Evolutionary conservation across 2,888 invertebrate genomes (phyloP), one percentile per base, ranked within the genome.

Genomic region (Hybos culiciformis): DNA sequence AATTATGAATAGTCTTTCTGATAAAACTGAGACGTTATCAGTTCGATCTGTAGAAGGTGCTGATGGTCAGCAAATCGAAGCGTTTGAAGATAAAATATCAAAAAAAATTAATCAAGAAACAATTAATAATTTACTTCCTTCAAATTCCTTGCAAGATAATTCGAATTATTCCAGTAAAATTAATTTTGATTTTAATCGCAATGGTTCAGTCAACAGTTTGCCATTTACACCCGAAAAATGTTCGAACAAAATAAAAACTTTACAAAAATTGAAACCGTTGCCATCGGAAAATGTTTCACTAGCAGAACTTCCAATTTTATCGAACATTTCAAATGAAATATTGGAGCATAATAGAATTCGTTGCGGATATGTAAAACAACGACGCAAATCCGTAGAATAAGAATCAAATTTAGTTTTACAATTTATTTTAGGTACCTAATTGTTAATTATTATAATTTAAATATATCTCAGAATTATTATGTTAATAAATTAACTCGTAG

Each of bases 41-140:
- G 72, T 78, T 4, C 75, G 83, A 48, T 83, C 83, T 0, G 78
- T 81, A 14, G 82, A 83, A 56, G 80, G 79, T 17, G 75, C 76
- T 41, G 81, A 80, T 51, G 76, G 77, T 0, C 79, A 77, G 4
- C 70, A 83, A 83, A 54, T 63, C 84, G 5, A 83, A 83, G 59
- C 79, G 80, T 52, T 64, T 80, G 34, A 66, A 81, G 57, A 70
- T 80, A 71, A 72, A 79, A 66, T 74, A 77, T 51, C 79, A 80
- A 45, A n/a, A n/a, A n/a, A n/a, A n/a, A n/a, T n/a, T n/a, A n/a
- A n/a, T n/a, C 53, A 55, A 42, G 56, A 55, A 37, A 51, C 46
- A 9, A 53, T 6, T 32, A 17, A 14, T 14, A 9, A n/a, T n/a
- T n/a, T n/a, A n/a, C n/a, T n/a, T n/a, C n/a, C n/a, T n/a, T 29